These are phyloP conservation scores for Cyclophora punctaria DNA, from an alignment of 2,888 invertebrate genomes.

Conservation along the genomic window DNA sequence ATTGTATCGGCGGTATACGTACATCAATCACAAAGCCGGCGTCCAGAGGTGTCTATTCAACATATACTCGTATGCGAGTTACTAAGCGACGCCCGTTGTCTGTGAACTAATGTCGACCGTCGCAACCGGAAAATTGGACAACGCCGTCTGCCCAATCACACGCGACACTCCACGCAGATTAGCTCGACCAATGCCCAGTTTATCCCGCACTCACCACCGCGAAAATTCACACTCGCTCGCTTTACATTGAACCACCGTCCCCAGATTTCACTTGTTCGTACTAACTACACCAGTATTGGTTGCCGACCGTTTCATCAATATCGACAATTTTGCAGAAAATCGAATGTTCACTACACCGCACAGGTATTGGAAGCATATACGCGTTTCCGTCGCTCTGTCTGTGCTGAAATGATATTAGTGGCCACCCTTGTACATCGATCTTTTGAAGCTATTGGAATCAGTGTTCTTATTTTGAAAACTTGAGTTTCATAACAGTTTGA, in stretches of 20 bases:
- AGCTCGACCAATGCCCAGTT: slow-evolving; percentile 58
- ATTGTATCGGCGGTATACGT: slow-evolving; percentile 9
- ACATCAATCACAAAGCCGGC: slow-evolving; percentile 15
- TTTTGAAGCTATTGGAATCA: slow-evolving; percentile 20
- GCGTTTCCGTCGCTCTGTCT: slow-evolving; percentile 53
- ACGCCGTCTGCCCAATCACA: slow-evolving; percentile 68
- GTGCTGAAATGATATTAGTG: slow-evolving; percentile 50
- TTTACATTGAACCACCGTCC: slow-evolving; percentile 52
- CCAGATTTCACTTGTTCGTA: slow-evolving; percentile 26
- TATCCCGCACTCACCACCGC: slow-evolving; percentile 34
- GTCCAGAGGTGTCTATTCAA: slow-evolving; percentile 29
- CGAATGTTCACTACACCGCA: slow-evolving; percentile 30
- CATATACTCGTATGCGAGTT: slow-evolving; percentile 44
- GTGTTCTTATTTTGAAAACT: too few relatives aligned
- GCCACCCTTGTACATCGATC: slow-evolving; percentile 36
- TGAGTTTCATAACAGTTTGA: too few relatives aligned
- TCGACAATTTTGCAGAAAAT: slow-evolving; percentile 33
- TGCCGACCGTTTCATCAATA: slow-evolving; percentile 26
- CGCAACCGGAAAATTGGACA: slow-evolving; percentile 72
- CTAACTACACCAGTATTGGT: slow-evolving; percentile 49
- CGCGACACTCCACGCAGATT: slow-evolving; percentile 72
- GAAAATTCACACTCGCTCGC: slow-evolving; percentile 50
- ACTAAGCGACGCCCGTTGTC: slow-evolving; percentile 53
- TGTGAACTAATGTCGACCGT: slow-evolving; percentile 56
- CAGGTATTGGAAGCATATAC: slow-evolving; percentile 48